phyloP scores from a whole-genome alignment of 1,140 invertebrate genomes.

The Sminthurides bifidus region DNA sequence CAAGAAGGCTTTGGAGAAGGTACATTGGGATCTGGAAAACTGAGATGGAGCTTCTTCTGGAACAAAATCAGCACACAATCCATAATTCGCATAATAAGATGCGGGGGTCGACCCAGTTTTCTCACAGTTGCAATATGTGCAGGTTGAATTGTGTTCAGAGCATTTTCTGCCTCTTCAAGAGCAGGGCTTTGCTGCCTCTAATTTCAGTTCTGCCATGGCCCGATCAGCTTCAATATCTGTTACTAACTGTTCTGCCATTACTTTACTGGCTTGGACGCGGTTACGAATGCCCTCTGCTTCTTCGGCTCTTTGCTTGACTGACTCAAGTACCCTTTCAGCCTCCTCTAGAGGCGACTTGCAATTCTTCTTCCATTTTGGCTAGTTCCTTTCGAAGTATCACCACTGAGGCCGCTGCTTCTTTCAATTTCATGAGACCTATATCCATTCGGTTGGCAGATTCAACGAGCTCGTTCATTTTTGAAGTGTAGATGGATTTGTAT shows the following conservation, averaged over 20 bases:
- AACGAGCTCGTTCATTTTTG: slow-evolving; percentile 71
- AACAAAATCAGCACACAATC: slow-evolving; percentile 89
- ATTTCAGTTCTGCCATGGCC: slow-evolving; percentile 73
- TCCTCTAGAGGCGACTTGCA: slow-evolving; percentile 76
- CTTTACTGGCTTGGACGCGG: slow-evolving; percentile 87
- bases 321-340: slow-evolving; percentile 71
- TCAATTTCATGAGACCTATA: slow-evolving; percentile 77
- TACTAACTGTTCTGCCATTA: slow-evolving; percentile 84
- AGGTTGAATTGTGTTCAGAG: slow-evolving; percentile 91
- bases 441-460: slow-evolving; percentile 86
- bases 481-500: slow-evolving; percentile 83
- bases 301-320: slow-evolving; percentile 80
- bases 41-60: slow-evolving; percentile 68
- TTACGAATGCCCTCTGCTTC: slow-evolving; percentile 92
- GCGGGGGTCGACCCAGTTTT: slow-evolving; percentile 85
- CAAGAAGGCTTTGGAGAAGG: slow-evolving; percentile 86
- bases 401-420: slow-evolving; percentile 86
- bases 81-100: slow-evolving; percentile 97
- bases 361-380: slow-evolving; percentile 84
- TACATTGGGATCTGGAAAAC: slow-evolving; percentile 64
- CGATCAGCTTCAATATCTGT: slow-evolving; percentile 84
- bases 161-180: slow-evolving; percentile 84
- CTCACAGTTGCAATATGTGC: slow-evolving; percentile 90
- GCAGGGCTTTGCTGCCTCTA: slow-evolving; percentile 84
- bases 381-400: slow-evolving; percentile 80